Base-by-base conservation (phyloP, 1,140 invertebrate genomes). In the Aphis craccivora region DNA sequence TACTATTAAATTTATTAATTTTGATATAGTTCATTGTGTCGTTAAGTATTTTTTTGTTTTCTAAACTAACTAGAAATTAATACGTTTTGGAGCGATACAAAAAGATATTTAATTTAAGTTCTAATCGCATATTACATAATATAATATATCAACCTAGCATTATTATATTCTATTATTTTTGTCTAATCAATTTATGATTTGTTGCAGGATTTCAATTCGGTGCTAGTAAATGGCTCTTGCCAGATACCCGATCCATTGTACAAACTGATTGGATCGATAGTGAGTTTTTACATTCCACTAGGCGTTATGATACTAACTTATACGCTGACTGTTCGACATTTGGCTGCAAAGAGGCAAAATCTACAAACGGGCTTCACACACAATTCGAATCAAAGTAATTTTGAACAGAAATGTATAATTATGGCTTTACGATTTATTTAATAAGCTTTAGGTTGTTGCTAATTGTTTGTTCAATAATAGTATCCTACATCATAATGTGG, bases 241-340 rank as follows among this genome's bases (percentile, higher is more conserved):
- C 97, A 98, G 95, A 98, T 98, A 94, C 98, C 98, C 1, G 97
- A 98, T 95, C 97, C 98, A 2, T 96, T 98, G 7, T 99, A 98
- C 96, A 98, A 98, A 95, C 96, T 99, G 93, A 98, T 99, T 94
- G 98, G 98, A 30, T 99, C 98, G 76, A 97, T 99, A 94, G 97
- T 99, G 94, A 98, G 98, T 94, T 99, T 99, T 95, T 99, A 99
- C 95, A 98, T 99, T 94, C 99, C 99, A 7, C 96, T 99, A 76
- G 96, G 97, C 20, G 98, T 99, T 87, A 99, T 99, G 98, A 95
- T 99, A 94, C 95, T 98, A 55, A 99, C 98, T 5, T 99, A 99
- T 95, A 97, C 98, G 8, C 96, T 99, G 90, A 99, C 99, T 0
- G 98, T 99, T 3, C 96, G 97, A 91, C 96, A 99, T 9, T 95